Conservation (phyloP, 2,113 vertebrate genomes). For the Petrocephalus microphthalmus region DNA sequence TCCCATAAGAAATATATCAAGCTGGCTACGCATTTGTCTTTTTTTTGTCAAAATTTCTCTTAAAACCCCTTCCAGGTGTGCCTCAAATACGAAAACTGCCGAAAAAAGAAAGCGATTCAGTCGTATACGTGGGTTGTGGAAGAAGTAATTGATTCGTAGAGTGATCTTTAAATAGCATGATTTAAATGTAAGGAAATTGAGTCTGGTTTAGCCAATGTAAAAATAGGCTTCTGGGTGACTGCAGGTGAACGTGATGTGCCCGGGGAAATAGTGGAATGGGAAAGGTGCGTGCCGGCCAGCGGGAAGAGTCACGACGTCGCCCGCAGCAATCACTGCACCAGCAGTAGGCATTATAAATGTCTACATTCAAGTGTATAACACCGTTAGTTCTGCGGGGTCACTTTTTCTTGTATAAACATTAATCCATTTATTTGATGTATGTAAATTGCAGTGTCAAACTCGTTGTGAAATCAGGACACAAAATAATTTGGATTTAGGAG, state of each 20-base stretch:
- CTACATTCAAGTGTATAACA: background rate
- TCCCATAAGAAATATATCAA: background rate
- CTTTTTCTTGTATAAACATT: background rate
- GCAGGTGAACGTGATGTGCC: background rate
- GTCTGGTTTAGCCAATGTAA: background rate
- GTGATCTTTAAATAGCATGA: background rate
- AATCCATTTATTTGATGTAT: background rate
- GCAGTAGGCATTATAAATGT: background rate
- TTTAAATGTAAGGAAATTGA: constrained; percentile 6
- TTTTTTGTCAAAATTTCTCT: background rate
- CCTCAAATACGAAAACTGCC: background rate
- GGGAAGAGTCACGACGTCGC: background rate
- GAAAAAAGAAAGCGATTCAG: background rate
- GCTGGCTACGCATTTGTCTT: background rate
- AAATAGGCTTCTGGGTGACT: background rate
- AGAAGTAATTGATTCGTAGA: background rate
- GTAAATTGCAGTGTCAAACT: background rate
- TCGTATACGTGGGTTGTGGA: background rate
- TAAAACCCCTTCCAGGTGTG: background rate
- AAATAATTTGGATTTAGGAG: background rate
- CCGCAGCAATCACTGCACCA: background rate
- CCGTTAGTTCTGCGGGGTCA: background rate
- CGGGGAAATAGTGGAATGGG: background rate
- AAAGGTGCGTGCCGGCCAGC: background rate
- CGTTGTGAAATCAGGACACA: background rate